A percentile compares a stretch with the other conserved stretches of the same genome.
Conservation (phyloP, 2,888 invertebrate species). For the Nemurella pictetii region DNA sequence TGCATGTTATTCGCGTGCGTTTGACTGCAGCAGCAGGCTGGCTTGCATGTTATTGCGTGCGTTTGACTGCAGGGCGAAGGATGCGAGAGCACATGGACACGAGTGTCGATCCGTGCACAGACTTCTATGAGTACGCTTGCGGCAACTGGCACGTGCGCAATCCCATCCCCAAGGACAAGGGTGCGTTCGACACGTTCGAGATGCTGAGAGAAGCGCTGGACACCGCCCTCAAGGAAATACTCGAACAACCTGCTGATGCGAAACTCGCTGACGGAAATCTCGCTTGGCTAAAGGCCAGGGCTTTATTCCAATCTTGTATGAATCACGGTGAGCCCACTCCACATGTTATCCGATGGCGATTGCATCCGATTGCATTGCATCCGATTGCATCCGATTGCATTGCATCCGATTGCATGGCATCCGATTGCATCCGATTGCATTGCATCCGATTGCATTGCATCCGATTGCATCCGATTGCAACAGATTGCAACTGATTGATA, state of each 20-base stretch:
- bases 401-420: too few relatives aligned
- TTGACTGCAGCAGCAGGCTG: too few relatives aligned
- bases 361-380: too few relatives aligned
- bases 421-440: too few relatives aligned
- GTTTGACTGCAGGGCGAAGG: too few relatives aligned
- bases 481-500: conserved; percentile 38
- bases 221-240: conserved; percentile 65
- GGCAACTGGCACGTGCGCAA: conserved; percentile 84
- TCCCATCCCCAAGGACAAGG: conserved; percentile 86
- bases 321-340: conserved; percentile 59
- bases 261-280: conserved; percentile 48
- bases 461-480: conserved; percentile 31
- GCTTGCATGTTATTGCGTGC: neutral
- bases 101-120: conserved; percentile 73
- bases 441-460: too few relatives aligned
- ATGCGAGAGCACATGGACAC: conserved; percentile 79
- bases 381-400: too few relatives aligned
- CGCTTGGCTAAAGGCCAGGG: conserved; percentile 79
- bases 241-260: conserved; percentile 57
- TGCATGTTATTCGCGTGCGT: too few relatives aligned
- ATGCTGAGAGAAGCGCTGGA: conserved; percentile 82
- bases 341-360: neutral
- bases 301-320: conserved; percentile 85
- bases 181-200: conserved; percentile 88
- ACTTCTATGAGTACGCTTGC: conserved; percentile 84